These are phyloP conservation scores for Sternarchorhynchus goeldii DNA, from an alignment of 2,797 vertebrate species.

Conservation along the genomic window DNA sequence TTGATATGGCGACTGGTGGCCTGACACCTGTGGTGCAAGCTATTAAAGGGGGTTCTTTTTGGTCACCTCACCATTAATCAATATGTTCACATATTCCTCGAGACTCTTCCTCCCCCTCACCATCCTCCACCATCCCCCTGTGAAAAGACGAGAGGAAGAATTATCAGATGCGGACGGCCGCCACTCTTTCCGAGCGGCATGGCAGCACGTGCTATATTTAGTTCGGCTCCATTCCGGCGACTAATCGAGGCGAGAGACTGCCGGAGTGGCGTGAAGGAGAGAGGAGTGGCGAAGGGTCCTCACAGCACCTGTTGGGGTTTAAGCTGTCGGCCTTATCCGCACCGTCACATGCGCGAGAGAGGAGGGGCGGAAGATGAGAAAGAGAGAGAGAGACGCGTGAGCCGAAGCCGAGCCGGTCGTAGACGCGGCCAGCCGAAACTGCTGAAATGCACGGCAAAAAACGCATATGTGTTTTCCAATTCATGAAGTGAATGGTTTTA, in stretches of 20 bases:
- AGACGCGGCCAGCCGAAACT: background rate
- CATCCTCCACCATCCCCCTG: background rate
- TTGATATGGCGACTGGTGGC: slow-evolving; percentile 34
- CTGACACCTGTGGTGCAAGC: slow-evolving; percentile 17
- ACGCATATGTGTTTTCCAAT: background rate
- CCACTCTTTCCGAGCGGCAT: slow-evolving; percentile 21
- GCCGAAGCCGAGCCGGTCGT: too few relatives aligned
- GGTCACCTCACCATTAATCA: slow-evolving; percentile 45
- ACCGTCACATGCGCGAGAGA: background rate
- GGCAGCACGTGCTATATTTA: slow-evolving; percentile 40
- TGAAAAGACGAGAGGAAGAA: background rate
- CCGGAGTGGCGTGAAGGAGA: slow-evolving; percentile 31
- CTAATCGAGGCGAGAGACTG: slow-evolving; percentile 20
- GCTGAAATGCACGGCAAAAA: background rate
- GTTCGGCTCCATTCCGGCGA: slow-evolving; percentile 37
- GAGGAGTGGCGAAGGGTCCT: background rate
- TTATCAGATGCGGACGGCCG: slow-evolving; percentile 27
- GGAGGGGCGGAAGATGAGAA: too few relatives aligned
- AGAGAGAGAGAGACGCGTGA: too few relatives aligned
- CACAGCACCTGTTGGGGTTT: slow-evolving; percentile 18
- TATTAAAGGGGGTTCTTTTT: slow-evolving; percentile 31
- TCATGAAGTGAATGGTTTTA: too few relatives aligned
- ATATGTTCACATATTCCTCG: slow-evolving; percentile 29
- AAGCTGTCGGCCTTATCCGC: background rate
- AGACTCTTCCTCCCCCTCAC: slow-evolving; percentile 13